phyloP scores from a whole-genome alignment of 2,888 invertebrate species.

The Pilophorus perplexus region DNA sequence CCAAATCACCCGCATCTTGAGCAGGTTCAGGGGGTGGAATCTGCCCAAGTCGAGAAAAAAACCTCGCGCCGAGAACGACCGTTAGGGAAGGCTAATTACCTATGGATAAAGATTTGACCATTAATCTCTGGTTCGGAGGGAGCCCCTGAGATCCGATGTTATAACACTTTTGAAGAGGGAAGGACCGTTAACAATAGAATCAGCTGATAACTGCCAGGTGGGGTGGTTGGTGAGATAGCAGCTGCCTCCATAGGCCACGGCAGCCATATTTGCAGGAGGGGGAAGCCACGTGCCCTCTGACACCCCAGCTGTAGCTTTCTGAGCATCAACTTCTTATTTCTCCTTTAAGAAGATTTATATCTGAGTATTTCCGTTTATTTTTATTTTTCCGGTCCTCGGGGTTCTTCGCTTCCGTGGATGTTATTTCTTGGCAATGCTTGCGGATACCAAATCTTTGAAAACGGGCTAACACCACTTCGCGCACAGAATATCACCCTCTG shows the following conservation, averaged over 20 bases:
- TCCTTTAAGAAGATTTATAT: slow-evolving; percentile 34
- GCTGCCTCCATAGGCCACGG: slow-evolving; percentile 38
- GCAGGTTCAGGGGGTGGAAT: too few relatives aligned
- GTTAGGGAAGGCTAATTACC: slow-evolving; percentile 32
- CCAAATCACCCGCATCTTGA: too few relatives aligned
- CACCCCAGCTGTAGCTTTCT: slow-evolving; percentile 40
- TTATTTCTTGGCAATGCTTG: too few relatives aligned
- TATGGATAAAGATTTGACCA: slow-evolving; percentile 38
- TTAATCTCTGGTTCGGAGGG: slow-evolving; percentile 30
- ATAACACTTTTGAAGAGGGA: slow-evolving; percentile 34
- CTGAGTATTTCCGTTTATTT: slow-evolving; percentile 11
- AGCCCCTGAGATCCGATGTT: slow-evolving; percentile 28
- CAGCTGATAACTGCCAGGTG: slow-evolving; percentile 40
- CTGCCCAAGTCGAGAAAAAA: too few relatives aligned
- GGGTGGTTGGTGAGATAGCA: slow-evolving; percentile 28
- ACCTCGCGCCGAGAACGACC: slow-evolving; percentile 12
- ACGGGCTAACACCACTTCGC: too few relatives aligned
- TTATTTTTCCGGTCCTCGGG: not conserved
- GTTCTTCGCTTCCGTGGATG: too few relatives aligned
- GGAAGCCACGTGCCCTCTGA: slow-evolving; percentile 40
- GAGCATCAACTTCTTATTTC: slow-evolving; percentile 40
- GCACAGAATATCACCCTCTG: too few relatives aligned
- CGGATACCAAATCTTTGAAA: too few relatives aligned
- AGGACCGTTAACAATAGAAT: slow-evolving; percentile 39
- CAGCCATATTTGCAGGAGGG: slow-evolving; percentile 19